phyloP scores from a whole-genome alignment of 2,888 invertebrate species.

The Tetrapedia diversipes region DNA sequence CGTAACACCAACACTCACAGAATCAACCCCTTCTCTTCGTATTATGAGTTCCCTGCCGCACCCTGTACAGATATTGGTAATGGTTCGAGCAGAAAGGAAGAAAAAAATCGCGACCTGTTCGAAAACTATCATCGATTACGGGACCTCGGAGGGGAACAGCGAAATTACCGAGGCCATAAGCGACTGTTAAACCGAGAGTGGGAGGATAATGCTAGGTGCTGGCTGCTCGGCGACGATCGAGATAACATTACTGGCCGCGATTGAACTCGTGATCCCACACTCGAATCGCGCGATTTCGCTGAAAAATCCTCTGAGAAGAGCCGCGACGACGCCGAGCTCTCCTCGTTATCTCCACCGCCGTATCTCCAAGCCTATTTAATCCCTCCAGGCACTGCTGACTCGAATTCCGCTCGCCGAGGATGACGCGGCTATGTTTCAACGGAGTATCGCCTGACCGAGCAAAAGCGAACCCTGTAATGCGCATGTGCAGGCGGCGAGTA shows the following conservation, averaged over 20 bases:
- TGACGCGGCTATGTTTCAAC: background rate
- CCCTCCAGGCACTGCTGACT: background rate
- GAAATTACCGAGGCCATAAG: background rate
- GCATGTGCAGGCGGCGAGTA: too few species aligned
- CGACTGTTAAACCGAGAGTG: background rate
- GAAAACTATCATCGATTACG: background rate
- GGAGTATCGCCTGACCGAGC: too few species aligned
- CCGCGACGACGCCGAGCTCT: background rate
- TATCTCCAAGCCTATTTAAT: constrained; percentile 37
- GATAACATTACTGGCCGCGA: constrained; percentile 33
- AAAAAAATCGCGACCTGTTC: background rate
- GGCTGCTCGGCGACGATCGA: constrained; percentile 28
- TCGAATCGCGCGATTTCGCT: constrained; percentile 36
- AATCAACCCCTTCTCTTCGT: too few species aligned
- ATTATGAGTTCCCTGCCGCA: too few species aligned
- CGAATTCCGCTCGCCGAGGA: background rate
- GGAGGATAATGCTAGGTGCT: constrained; percentile 21
- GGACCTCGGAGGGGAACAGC: background rate
- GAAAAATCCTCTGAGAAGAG: constrained; percentile 15
- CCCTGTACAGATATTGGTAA: too few species aligned
- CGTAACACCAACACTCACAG: too few species aligned
- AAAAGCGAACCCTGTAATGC: background rate
- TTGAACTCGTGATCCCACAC: constrained; percentile 33
- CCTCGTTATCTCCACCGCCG: constrained; percentile 1
- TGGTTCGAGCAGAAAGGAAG: too few species aligned